These are phyloP conservation scores for Hippocampus mohnikei DNA, from an alignment of 2,113 vertebrate genomes.

Conservation along the genomic window DNA sequence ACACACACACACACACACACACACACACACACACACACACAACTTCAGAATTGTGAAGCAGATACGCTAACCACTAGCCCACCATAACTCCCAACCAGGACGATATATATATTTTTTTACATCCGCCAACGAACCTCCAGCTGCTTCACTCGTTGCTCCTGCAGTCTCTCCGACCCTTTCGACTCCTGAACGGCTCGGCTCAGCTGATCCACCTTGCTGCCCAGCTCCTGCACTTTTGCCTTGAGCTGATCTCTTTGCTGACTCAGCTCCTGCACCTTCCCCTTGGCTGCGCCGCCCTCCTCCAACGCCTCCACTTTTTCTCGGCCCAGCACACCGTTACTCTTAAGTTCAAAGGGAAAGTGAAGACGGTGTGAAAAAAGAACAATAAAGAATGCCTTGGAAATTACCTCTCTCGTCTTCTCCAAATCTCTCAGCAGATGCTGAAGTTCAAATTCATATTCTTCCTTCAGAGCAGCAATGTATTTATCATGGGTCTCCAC, in stretches of 20 bases:
- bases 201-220: conserved; percentile 63
- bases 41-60: no score
- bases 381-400: neutral
- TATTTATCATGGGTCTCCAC: conserved; percentile 88
- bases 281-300: conserved; percentile 34
- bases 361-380: neutral
- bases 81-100: no score
- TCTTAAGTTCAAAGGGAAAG: conserved; percentile 45
- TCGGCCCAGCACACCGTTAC: conserved; percentile 44
- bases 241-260: conserved; percentile 64
- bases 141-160: conserved; percentile 61
- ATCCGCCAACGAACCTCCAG: conserved; percentile 56
- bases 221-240: conserved; percentile 55
- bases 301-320: conserved; percentile 51
- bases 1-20: no score
- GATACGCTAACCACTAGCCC: no score
- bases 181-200: conserved; percentile 55
- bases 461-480: conserved; percentile 82
- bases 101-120: no score
- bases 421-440: conserved; percentile 75
- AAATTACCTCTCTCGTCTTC: conserved; percentile 76
- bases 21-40: no score
- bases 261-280: conserved; percentile 56
- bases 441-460: conserved; percentile 78
- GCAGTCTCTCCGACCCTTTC: conserved; percentile 51